phyloP scores from a whole-genome alignment of 1,140 invertebrate species.

The Philopotamus ludificatus region DNA sequence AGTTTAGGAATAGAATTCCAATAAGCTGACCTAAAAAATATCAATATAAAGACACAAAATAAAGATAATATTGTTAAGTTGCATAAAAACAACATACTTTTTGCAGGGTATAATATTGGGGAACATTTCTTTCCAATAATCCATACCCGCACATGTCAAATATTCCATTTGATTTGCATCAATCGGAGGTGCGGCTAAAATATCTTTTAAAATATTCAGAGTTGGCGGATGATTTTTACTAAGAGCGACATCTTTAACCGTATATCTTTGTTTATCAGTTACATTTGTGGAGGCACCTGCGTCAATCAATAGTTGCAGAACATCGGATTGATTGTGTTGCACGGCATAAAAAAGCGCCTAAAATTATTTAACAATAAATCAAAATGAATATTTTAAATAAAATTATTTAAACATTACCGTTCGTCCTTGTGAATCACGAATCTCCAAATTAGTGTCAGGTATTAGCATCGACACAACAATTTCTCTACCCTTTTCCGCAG shows the following conservation, averaged over 20 bases:
- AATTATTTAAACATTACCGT: constrained; percentile 48
- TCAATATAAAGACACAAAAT: neutral
- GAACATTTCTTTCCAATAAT: constrained; percentile 26
- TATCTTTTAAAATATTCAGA: constrained; percentile 44
- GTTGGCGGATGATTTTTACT: constrained; percentile 53
- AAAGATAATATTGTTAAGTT: constrained; percentile 44
- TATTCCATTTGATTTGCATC: constrained; percentile 9
- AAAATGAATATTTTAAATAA: neutral
- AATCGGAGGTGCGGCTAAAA: neutral
- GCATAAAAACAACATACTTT: constrained; percentile 29
- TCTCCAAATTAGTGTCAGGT: constrained; percentile 53
- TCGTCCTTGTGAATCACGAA: constrained; percentile 55
- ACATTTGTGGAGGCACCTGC: constrained; percentile 51
- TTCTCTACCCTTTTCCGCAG: constrained; percentile 49
- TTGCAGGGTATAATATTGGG: constrained; percentile 7
- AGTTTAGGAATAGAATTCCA: constrained; percentile 48
- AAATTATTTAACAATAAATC: neutral
- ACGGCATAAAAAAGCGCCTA: constrained; percentile 41
- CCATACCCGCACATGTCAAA: constrained; percentile 23
- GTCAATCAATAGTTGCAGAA: constrained; percentile 53
- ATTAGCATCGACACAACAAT: constrained; percentile 53
- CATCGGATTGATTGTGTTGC: constrained; percentile 51
- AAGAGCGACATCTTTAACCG: constrained; percentile 51
- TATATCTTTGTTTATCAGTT: constrained; percentile 48
- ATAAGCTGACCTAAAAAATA: constrained; percentile 48